These are phyloP conservation scores for Caracal caracal DNA, from an alignment of 2,113 vertebrate species.

Conservation along the genomic window DNA sequence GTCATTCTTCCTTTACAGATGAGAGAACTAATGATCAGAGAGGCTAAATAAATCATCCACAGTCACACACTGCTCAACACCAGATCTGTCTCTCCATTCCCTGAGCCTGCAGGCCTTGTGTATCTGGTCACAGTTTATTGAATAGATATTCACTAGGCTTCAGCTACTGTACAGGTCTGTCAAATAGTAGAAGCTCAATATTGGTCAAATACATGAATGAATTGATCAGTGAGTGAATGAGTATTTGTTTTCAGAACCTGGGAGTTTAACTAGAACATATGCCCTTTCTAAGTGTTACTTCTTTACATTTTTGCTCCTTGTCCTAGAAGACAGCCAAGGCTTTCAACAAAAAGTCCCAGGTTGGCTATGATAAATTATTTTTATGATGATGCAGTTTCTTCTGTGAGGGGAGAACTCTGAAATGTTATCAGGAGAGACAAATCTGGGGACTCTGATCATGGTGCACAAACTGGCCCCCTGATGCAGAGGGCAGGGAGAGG, in stretches of 20 bases:
- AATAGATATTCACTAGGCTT: neutral
- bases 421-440: neutral
- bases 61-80: neutral
- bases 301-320: neutral
- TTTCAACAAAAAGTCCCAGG: neutral
- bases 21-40: neutral
- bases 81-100: neutral
- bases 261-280: neutral
- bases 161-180: neutral
- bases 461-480: neutral
- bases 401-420: neutral
- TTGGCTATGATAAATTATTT: neutral
- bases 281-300: neutral
- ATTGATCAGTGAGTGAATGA: neutral
- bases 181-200: neutral
- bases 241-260: neutral
- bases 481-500: neutral
- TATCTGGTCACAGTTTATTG: neutral
- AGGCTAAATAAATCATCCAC: neutral
- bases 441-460: neutral
- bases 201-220: neutral
- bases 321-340: neutral
- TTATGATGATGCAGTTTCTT: neutral
- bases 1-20: neutral
- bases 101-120: neutral